Base-by-base conservation (phyloP, 2,888 invertebrate species). In the Osmoderma eremita region DNA sequence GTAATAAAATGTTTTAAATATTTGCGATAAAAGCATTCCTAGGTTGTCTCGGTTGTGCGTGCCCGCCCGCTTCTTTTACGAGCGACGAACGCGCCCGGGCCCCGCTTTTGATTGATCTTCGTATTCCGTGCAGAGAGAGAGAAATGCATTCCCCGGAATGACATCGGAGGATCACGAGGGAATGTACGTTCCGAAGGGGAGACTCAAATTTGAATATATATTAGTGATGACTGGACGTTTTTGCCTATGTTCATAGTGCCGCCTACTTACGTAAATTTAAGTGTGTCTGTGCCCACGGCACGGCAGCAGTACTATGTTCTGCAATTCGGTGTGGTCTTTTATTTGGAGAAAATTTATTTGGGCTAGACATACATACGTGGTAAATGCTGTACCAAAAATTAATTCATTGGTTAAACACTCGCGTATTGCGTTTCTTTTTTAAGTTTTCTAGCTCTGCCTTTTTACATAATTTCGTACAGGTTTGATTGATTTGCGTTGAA, bases 131-230 rank as follows among this genome's bases (percentile, higher is more conserved):
- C 77, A 73, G 69, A 73, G 45, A 45, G 58, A 56, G 22, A 39
- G 75, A 75, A 78, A 78, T 77, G 78, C 78, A 78, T 73, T 73
- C 69, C 61, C 49, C 61, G 62, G 45, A 58, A 58, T 58, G 58
- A 58, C 58, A 58, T 15, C 63, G 70, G 62, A 71, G 62, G 48
- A 68, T 58, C 58, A 45, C 24, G 15, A 70, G 72, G 64, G 39
- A 58, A 58, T 58, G 22, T 74, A 70, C 70, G 69, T 69, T 70
- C 69, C 69, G 71, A 65, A 75, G 77, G 76, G 78, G 77, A 78
- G 58, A 42, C 58, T 77, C 73, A 77, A 79, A 80, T 80, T 80
- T 80, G 78, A 80, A 80, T 80, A 79, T 80, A 80, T 79, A 80
- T 80, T 79, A 77, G 76, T 74, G 77, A 78, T 79, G 78, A 80